A percentile compares a stretch with the other conserved stretches of the same genome.
Conservation (phyloP, 2,113 vertebrate genomes). For the Protobothrops mucrosquamatus region DNA sequence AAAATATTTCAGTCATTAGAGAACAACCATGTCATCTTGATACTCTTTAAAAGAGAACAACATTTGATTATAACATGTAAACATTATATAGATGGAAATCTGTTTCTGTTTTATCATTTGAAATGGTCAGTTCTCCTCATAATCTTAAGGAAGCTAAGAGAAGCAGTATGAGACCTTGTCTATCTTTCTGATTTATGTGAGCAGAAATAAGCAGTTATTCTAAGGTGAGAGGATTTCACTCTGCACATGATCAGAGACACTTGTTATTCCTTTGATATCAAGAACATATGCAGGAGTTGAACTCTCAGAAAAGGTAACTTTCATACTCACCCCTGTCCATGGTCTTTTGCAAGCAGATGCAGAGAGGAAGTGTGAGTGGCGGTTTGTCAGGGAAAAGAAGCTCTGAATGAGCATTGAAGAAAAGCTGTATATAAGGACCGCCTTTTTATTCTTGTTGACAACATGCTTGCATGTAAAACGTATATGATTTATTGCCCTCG, state of each 20-base stretch:
- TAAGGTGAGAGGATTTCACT: neutral
- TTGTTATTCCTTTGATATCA: neutral
- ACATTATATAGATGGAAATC: neutral
- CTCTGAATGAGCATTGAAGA: neutral
- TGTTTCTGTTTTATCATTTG: neutral
- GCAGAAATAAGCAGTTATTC: neutral
- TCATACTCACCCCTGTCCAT: constrained; percentile 64
- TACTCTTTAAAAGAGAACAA: neutral
- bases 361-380: neutral
- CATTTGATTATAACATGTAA: neutral
- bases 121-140: neutral
- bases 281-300: neutral
- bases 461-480: neutral
- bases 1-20: neutral
- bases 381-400: rapidly evolving
- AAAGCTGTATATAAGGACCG: constrained; percentile 28
- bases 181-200: neutral
- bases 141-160: neutral
- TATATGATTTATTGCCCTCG: neutral
- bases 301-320: neutral
- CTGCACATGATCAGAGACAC: neutral
- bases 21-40: neutral
- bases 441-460: constrained; percentile 32
- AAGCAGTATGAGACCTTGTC: neutral
- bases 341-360: constrained; percentile 7